phyloP scores from a whole-genome alignment of 2,113 vertebrate species.

The Globicephala melas region DNA sequence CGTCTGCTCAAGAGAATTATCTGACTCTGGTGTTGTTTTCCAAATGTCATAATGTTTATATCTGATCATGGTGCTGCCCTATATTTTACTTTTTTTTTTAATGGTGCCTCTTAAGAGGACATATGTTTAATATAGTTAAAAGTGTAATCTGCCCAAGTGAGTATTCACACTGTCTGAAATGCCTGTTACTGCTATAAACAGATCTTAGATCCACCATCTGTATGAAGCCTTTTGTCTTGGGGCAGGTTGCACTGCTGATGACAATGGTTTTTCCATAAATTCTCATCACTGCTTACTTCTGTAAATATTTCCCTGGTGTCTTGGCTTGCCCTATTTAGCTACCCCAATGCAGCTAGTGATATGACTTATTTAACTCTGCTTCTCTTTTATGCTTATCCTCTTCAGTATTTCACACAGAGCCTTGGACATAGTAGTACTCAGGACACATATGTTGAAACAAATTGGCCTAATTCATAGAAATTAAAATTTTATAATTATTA shows the following conservation, averaged over 20 bases:
- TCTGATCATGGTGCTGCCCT: not conserved
- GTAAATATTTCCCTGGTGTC: not conserved
- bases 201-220: not conserved
- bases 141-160: not conserved
- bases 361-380: not conserved
- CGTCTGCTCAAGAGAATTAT: not conserved
- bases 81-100: not conserved
- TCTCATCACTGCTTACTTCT: not conserved
- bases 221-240: not conserved
- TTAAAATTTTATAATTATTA: constrained; percentile 7
- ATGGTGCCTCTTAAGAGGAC: not conserved
- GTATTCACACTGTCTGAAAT: not conserved
- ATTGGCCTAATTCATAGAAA: not conserved
- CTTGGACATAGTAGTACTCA: not conserved
- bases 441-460: not conserved
- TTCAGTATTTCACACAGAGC: not conserved
- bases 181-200: not conserved
- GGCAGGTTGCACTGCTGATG: not conserved
- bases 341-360: not conserved
- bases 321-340: not conserved
- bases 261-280: not conserved
- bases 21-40: not conserved
- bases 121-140: not conserved
- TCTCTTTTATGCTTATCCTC: not conserved
- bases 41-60: not conserved